phyloP scores from a whole-genome alignment of 2,113 vertebrate species.

The Spilogale gracilis region DNA sequence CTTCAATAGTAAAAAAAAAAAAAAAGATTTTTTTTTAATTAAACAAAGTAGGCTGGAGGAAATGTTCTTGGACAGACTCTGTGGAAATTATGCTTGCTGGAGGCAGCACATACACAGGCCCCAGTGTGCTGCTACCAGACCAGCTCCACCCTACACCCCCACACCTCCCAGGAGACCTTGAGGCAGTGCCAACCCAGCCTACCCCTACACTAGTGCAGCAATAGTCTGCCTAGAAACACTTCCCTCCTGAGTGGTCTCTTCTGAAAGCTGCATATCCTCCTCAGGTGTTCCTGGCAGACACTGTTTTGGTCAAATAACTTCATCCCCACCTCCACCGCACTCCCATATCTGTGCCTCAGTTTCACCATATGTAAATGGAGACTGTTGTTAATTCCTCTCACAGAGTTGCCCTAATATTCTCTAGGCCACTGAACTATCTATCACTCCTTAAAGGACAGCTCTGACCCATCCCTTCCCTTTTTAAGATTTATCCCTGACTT shows the following conservation, averaged over 20 bases:
- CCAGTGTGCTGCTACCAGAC: constrained; percentile 71
- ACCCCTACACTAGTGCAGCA: constrained; percentile 46
- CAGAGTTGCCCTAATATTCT: constrained; percentile 25
- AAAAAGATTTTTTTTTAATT: constrained; percentile 52
- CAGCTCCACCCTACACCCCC: constrained; percentile 56
- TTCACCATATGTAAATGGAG: constrained; percentile 30
- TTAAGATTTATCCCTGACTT: constrained; percentile 42
- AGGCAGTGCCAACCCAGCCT: constrained; percentile 6
- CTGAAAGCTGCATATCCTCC: neutral
- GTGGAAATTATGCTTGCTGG: constrained; percentile 74
- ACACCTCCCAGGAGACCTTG: constrained; percentile 53
- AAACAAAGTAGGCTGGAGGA: constrained; percentile 64
- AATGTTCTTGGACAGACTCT: constrained; percentile 72
- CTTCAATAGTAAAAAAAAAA: constrained; percentile 45
- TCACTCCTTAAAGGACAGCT: constrained; percentile 25
- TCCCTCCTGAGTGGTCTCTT: constrained; percentile 6
- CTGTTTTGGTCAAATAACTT: constrained; percentile 9
- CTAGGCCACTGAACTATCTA: constrained; percentile 10
- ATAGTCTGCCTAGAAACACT: constrained; percentile 43
- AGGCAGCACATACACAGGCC: constrained; percentile 68
- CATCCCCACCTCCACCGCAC: neutral
- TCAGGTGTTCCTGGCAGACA: constrained; percentile 48
- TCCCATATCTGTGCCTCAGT: constrained; percentile 13
- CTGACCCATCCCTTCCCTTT: neutral
- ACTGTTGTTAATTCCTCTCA: neutral